Base-by-base conservation (phyloP, 1,140 invertebrate species). In the Drosophila lowei region DNA sequence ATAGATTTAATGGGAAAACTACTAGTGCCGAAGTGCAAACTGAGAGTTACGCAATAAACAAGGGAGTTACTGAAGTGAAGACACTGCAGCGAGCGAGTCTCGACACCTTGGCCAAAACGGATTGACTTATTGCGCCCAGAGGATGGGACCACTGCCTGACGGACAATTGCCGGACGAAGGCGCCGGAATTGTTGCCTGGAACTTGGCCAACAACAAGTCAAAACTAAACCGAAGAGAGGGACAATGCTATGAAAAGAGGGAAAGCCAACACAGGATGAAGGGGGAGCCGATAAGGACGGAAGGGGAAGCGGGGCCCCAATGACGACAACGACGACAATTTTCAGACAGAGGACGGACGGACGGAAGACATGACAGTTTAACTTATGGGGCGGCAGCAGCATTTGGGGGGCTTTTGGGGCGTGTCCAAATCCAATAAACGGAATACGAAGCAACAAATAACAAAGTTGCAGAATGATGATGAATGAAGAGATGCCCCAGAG, bases 361-460 rank as follows among this genome's bases (percentile, higher is more conserved):
- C 72, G 73, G 63, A 77, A 65, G 63, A 60, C 34, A 72, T 76
- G 71, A 49, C 75, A 74, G 70, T 59, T 68, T 65, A 79, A 79
- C 58, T 84, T 66, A 38, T 48, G 50, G 62, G 61, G 67, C 63
- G 56, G n/a, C 23, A 38, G 68, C 11, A 42, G 56, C 11, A 23
- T 18, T 59, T 55, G 30, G 15, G 30, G 1, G 18, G 18, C 28
- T 8, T 6, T 16, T 18, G 57, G 34, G 60, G 64, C 28, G 58
- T 78, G 23, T 21, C 50, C 50, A 62, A 79, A 72, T 84, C 71
- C 65, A 68, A 70, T 70, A 70, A 67, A 53, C 50, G 34, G 34
- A 38, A 38, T 38, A 38, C 30, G 30, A 53, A 52, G 38, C 38
- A 43, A 55, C 61, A 65, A 76, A 47, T 72, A 66, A 71, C 65